Conservation (phyloP, 2,888 invertebrate genomes). For the Villa cingulata region DNA sequence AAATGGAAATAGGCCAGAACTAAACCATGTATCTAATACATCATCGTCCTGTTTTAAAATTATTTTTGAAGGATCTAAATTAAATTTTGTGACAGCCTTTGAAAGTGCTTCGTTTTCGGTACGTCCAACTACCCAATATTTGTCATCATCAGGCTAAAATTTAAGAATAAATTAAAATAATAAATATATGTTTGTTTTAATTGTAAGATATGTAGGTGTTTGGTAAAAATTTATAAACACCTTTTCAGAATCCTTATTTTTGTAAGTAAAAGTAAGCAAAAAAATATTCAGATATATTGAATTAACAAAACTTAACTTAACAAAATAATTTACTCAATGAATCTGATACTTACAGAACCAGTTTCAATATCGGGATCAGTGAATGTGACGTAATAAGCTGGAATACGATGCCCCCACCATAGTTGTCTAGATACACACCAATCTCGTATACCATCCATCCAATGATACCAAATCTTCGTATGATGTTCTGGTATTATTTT, state of each 20-base stretch:
- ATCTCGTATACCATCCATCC: conserved; percentile 93
- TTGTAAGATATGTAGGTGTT: too few species aligned
- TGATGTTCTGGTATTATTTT: conserved; percentile 84
- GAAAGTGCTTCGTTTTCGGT: conserved; percentile 57
- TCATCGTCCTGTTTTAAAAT: conserved; percentile 72
- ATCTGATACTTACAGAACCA: conserved; percentile 30
- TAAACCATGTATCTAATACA: conserved; percentile 99
- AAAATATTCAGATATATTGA: background rate
- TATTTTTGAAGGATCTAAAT: conserved; percentile 41
- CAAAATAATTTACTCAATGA: too few species aligned
- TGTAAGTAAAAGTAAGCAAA: background rate
- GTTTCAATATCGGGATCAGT: conserved; percentile 33
- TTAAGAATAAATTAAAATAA: background rate
- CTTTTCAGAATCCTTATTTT: background rate
- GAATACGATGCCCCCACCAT: conserved; percentile 99
- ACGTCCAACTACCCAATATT: conserved; percentile 67
- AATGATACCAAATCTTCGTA: conserved; percentile 86
- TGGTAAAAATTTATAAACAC: background rate
- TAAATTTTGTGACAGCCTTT: conserved; percentile 65
- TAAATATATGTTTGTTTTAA: background rate
- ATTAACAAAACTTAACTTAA: too few species aligned
- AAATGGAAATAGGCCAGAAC: conserved; percentile 91
- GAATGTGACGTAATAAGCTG: conserved; percentile 69
- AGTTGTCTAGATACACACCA: conserved; percentile 98
- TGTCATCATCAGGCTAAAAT: conserved; percentile 37